Percentiles rank a stretch among this genome's conserved stretches.
Evolutionary conservation across 2,113 vertebrate genomes (phyloP).

Genomic region (Paratilapia polleni): DNA sequence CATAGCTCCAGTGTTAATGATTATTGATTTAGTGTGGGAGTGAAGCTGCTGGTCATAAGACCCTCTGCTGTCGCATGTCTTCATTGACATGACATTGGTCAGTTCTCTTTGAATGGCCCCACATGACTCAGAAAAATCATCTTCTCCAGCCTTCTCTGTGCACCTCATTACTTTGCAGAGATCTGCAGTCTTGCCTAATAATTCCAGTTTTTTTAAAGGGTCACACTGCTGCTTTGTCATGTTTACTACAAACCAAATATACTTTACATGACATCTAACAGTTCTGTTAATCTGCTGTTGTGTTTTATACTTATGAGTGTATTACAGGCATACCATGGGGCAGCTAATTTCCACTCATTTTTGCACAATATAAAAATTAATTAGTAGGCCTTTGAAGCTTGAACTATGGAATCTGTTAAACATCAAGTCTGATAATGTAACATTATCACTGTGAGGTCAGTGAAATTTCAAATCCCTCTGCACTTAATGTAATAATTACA

Average conservation of each 20-base stretch:
- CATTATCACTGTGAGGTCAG: background rate
- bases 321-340: no score
- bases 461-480: background rate
- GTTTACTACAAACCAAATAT: no score
- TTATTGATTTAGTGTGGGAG: slow-evolving; percentile 60
- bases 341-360: no score
- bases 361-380: background rate
- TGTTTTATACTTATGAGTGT: no score
- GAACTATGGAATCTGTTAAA: background rate
- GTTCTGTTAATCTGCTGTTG: no score
- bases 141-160: background rate
- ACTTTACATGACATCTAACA: no score
- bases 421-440: background rate
- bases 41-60: slow-evolving; percentile 59
- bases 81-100: slow-evolving; percentile 5
- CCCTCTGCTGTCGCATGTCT: slow-evolving; percentile 33
- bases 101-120: slow-evolving; percentile 7
- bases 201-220: background rate
- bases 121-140: slow-evolving; percentile 5
- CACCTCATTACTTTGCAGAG: background rate
- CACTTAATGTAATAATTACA: background rate
- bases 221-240: background rate
- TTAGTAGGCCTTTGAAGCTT: background rate
- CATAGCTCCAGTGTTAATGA: slow-evolving; percentile 47
- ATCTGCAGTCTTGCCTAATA: background rate